Evolutionary conservation across 2,888 invertebrate species (phyloP).

Genomic region (Osmoderma eremita): DNA sequence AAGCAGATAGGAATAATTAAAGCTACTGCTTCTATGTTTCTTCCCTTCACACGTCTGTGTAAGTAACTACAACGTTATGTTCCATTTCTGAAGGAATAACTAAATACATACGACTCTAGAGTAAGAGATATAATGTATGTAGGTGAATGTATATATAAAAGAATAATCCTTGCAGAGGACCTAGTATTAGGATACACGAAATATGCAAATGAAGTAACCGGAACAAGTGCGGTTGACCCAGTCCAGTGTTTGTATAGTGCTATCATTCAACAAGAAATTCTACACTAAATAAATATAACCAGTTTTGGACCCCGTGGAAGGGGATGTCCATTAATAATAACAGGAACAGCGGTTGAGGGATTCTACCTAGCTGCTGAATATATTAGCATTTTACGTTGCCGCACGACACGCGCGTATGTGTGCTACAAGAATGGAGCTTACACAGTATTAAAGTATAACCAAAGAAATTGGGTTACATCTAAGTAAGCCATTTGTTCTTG

Average conservation of each 20-base stretch:
- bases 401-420: not conserved
- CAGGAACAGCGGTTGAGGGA: constrained; percentile 28
- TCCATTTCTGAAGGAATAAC: constrained; percentile 22
- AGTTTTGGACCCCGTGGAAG: constrained; percentile 33
- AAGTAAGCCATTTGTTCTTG: too few species aligned
- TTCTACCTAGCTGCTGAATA: constrained; percentile 31
- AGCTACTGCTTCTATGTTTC: too few species aligned
- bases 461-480: too few species aligned
- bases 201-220: constrained; percentile 43
- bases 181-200: constrained; percentile 40
- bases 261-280: constrained; percentile 38
- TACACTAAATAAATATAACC: constrained; percentile 38
- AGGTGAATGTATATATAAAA: constrained; percentile 20
- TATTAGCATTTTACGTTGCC: constrained; percentile 18
- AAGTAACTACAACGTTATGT: too few species aligned
- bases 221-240: constrained; percentile 42
- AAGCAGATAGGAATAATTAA: too few species aligned
- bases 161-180: constrained; percentile 33
- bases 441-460: too few species aligned
- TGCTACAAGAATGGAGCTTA: constrained; percentile 5
- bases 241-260: constrained; percentile 26
- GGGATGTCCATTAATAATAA: constrained; percentile 38
- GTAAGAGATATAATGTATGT: not conserved
- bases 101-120: constrained; percentile 21
- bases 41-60: too few species aligned